Evolutionary conservation across 2,113 vertebrate genomes (phyloP).

Genomic region (Colius striatus): DNA sequence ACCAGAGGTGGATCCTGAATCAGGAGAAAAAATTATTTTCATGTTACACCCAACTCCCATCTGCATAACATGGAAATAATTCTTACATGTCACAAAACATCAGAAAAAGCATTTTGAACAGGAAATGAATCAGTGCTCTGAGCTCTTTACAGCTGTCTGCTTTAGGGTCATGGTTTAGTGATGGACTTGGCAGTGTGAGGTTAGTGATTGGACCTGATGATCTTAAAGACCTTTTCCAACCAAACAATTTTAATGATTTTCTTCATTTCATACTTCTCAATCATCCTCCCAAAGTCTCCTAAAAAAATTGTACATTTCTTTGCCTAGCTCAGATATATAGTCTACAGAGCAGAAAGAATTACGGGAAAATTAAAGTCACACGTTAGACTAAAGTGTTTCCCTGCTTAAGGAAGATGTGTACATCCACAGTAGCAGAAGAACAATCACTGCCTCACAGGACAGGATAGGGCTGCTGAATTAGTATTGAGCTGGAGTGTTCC

Average conservation of each 20-base stretch:
- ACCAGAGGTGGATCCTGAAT: neutral
- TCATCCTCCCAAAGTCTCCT: neutral
- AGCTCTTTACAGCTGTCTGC: neutral
- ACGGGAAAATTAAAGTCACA: conserved; percentile 31
- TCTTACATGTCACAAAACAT: neutral
- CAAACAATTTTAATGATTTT: no score
- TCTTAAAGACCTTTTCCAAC: no score
- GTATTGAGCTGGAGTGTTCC: neutral
- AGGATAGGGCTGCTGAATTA: conserved; percentile 24
- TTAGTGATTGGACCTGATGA: no score
- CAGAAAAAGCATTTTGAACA: neutral
- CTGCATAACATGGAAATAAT: neutral
- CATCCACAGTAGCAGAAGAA: neutral
- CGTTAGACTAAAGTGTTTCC: neutral
- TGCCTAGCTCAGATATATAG: neutral
- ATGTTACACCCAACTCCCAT: neutral
- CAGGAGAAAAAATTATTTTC: neutral
- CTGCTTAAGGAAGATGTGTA: neutral
- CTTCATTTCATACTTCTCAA: neutral
- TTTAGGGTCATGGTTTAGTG: no score
- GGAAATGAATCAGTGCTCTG: neutral
- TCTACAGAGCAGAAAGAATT: neutral
- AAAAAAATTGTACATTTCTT: neutral
- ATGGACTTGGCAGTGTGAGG: no score
- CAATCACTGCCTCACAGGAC: neutral